phyloP scores from a whole-genome alignment of 2,888 invertebrate species.

The Xestobium rufovillosum region DNA sequence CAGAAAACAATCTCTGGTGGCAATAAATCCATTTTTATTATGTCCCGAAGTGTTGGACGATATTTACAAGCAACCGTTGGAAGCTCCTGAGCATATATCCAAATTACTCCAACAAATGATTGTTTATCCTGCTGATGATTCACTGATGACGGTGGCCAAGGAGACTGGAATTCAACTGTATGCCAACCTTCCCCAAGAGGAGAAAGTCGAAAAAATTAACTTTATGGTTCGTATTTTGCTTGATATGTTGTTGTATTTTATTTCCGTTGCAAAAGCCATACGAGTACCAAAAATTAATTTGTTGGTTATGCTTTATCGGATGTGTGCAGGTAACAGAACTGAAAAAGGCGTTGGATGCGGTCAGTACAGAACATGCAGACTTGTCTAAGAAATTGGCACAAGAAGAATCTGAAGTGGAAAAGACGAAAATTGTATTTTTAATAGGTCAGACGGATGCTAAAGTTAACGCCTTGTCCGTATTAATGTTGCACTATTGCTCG shows the following conservation, averaged over 20 bases:
- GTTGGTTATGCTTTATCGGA: background rate
- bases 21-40: slow-evolving; percentile 52
- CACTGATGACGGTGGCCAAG: slow-evolving; percentile 81
- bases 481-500: slow-evolving; percentile 92
- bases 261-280: background rate
- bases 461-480: slow-evolving; percentile 82
- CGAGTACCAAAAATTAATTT: background rate
- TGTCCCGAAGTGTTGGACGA: slow-evolving; percentile 43
- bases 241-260: slow-evolving; percentile 4
- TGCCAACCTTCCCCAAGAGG: slow-evolving; percentile 57
- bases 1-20: slow-evolving; percentile 58
- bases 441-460: slow-evolving; percentile 70
- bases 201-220: slow-evolving; percentile 72
- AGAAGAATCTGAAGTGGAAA: slow-evolving; percentile 42
- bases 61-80: slow-evolving; percentile 35
- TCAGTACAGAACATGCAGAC: slow-evolving; percentile 53
- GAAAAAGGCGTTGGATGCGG: slow-evolving; percentile 66
- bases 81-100: slow-evolving; percentile 43
- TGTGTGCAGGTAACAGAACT: slow-evolving; percentile 60
- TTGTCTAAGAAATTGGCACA: slow-evolving; percentile 44
- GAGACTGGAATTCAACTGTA: slow-evolving; percentile 80
- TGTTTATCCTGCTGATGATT: slow-evolving; percentile 59
- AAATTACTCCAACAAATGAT: slow-evolving; percentile 49
- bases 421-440: slow-evolving; percentile 44
- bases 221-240: slow-evolving; percentile 60